Conservation (phyloP, 2,888 invertebrate species). For the Gortyna flavago region DNA sequence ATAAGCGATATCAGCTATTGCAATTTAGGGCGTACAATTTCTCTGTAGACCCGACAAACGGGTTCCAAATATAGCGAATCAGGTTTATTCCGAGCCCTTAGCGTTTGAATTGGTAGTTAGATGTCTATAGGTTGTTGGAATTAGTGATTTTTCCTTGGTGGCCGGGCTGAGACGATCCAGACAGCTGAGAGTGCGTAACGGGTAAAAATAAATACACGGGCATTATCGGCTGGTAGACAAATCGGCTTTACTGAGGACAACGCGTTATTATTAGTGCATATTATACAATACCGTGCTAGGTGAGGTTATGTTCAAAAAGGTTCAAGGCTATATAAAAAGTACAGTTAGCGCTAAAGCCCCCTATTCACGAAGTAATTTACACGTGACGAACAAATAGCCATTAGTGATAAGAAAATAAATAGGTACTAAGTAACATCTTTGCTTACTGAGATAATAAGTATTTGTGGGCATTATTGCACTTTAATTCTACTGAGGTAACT, state of each 20-base stretch:
- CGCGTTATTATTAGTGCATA: slow-evolving; percentile 86
- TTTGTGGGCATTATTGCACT: background rate
- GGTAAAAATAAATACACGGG: slow-evolving; percentile 89
- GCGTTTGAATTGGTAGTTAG: slow-evolving; percentile 66
- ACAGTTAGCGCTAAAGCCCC: slow-evolving; percentile 27
- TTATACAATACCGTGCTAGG: slow-evolving; percentile 75
- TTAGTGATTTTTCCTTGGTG: slow-evolving; percentile 83
- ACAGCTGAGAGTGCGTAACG: slow-evolving; percentile 89
- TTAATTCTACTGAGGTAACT: slow-evolving; percentile 13
- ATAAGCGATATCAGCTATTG: slow-evolving; percentile 59
- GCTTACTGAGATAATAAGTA: slow-evolving; percentile 39
- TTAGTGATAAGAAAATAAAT: slow-evolving; percentile 51
- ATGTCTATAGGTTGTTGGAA: slow-evolving; percentile 70
- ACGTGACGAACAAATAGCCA: slow-evolving; percentile 51
- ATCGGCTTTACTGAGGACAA: slow-evolving; percentile 86
- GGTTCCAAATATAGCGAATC: slow-evolving; percentile 86
- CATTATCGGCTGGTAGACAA: slow-evolving; percentile 87
- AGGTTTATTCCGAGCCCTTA: slow-evolving; percentile 71
- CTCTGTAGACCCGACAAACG: slow-evolving; percentile 76
- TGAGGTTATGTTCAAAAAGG: slow-evolving; percentile 66
- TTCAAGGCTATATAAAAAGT: slow-evolving; percentile 63
- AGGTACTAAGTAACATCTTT: slow-evolving; percentile 41
- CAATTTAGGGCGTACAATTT: slow-evolving; percentile 79
- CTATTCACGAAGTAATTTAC: slow-evolving; percentile 28
- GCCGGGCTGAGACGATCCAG: slow-evolving; percentile 85